A percentile compares a stretch with the other conserved stretches of the same genome.
These are phyloP conservation scores for Todiramphus chloris DNA, from an alignment of 2,113 vertebrate genomes.

Conservation along the genomic window DNA sequence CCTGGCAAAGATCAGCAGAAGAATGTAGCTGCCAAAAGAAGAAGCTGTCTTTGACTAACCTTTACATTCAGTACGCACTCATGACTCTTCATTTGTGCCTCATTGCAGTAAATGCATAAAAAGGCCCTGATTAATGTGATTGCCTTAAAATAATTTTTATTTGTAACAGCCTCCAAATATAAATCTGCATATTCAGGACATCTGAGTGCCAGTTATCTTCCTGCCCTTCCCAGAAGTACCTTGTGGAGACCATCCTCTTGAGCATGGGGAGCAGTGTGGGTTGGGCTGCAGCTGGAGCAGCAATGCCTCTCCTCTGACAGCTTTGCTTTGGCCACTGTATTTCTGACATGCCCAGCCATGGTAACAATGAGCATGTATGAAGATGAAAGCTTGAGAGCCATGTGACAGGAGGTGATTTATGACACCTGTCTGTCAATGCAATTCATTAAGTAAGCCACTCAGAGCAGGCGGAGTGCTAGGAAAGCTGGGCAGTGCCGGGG, in stretches of 20 bases:
- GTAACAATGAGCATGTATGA: accelerated
- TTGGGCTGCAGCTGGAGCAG: neutral
- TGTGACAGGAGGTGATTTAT: neutral
- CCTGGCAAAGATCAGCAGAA: neutral
- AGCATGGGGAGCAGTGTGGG: accelerated
- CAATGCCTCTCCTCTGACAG: neutral
- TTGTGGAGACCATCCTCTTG: neutral
- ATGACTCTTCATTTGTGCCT: neutral
- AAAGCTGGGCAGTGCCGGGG: neutral
- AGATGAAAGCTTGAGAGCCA: neutral
- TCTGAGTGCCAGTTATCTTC: neutral
- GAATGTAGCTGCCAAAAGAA: neutral
- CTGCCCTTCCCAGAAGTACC: neutral
- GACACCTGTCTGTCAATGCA: neutral
- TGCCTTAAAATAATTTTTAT: neutral
- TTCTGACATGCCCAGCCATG: neutral
- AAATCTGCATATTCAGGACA: conserved; percentile 2
- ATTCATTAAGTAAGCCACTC: neutral
- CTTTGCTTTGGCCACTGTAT: neutral
- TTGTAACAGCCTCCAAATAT: conserved; percentile 11
- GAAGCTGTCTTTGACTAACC: conserved; percentile 20
- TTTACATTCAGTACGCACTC: neutral
- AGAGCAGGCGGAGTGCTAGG: neutral
- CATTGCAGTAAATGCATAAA: neutral
- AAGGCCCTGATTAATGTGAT: neutral